Evolutionary conservation across 2,888 invertebrate genomes (phyloP), one percentile per base, ranked within the genome.

Genomic region (Esperia sulphurella): DNA sequence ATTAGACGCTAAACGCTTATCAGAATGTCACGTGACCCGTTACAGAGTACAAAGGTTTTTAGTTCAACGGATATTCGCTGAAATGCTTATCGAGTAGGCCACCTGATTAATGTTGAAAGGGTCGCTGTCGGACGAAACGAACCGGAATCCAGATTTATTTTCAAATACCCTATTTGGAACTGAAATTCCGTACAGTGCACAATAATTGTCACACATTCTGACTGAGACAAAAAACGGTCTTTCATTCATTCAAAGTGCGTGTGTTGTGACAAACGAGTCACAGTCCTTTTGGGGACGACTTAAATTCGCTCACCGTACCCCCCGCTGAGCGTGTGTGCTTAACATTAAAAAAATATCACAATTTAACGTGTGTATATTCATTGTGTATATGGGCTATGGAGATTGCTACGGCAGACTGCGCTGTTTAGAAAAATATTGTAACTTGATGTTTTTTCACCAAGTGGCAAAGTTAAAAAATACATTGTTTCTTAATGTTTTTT

Each of bases 311-410:
- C 54, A 53, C 58, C 61, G 58, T 52, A 53, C 65, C 60, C 62
- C 73, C 69, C 78, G 71, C 72, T 59, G 56, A 57, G 52, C 68
- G 71, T 56, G 70, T 61, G 73, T 78, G 77, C 71, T 56, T 61
- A 49, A 59, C 58, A 59, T 73, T 68, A 75, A 80, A 79, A 35
- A 80, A 79, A 83, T 83, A 81, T 81, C 76, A 78, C 75, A 79
- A 68, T 62, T 65, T 66, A 83, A 83, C 82, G 66, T 72, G 75
- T 87, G 85, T 82, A 80, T 84, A 77, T 77, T 76, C 78, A 78
- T 83, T 35, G 35, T 35, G n/a, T 35, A 35, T 84, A 86, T 80
- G 73, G 79, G 68, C 82, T 83, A 82, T 85, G 83, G 88, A 75
- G 78, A 69, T 66, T 57, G 12, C 0, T 33, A 46, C 29, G 56